Base-by-base conservation (phyloP, 2,888 invertebrate genomes). In the Notodromas monacha region DNA sequence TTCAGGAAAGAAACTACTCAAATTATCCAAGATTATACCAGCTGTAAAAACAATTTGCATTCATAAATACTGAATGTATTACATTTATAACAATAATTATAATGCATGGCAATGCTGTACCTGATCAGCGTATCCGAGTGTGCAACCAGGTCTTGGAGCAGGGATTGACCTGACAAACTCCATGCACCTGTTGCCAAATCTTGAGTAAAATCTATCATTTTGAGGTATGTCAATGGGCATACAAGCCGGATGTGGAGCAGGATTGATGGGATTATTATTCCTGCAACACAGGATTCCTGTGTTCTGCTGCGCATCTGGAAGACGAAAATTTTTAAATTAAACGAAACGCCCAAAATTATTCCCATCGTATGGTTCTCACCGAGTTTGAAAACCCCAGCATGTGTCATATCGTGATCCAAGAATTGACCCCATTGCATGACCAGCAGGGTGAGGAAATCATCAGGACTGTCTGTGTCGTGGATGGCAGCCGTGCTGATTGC, bases 371-470 rank as follows among this genome's bases (percentile, higher is more conserved):
- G 8, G 21, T 8, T 8, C 21, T 6, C 8, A 21, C 21, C 21
- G 21, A 21, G 21, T 21, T 21, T 21, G 21, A 21, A 21, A n/a
- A 21, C n/a, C 8, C 8, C 8, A 21, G 21, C 21, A n/a, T 8
- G n/a, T 6, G 21, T 21, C 8, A 21, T 21, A n/a, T 21, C 21
- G 21, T 21, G 21, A n/a, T 21, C 21, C 8, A 21, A n/a, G 21
- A 21, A 21, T 21, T 21, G 21, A 8, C 21, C 21, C 21, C 21
- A 21, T 21, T 21, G 21, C 21, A 21, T 21, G 21, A n/a, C n/a
- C 21, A 21, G 6, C 8, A 21, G 21, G 6, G 21, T 21, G 8
- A 6, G n/a, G 6, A 6, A n/a, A n/a, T 8, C 8, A 21, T 21
- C 21, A 6, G 21, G 21, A 6, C n/a, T 6, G 21, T 21, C n/a